Evolutionary conservation across 2,113 vertebrate genomes (phyloP), one percentile per base, ranked within the genome.

Genomic region (Salvelinus fontinalis): DNA sequence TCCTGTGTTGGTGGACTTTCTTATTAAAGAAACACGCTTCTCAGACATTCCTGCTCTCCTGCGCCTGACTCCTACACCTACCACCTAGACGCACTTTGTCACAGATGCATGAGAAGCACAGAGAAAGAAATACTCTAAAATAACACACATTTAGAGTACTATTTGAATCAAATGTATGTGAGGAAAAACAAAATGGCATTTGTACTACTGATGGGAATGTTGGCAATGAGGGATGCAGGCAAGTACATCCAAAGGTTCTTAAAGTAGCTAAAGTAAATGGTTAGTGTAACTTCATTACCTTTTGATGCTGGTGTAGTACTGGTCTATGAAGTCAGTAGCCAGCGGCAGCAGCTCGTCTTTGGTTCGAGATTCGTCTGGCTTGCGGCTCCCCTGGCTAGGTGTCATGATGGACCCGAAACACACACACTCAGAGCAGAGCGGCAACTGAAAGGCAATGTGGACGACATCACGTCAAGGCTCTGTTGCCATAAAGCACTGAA

Each of bases 231-330:
- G 16, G 49, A 14, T 75, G 27, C n/a, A 54, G 64, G 4, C n/a
- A 51, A 66, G 24, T 44, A 44, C 39, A 44, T 11, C 39, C 39
- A 44, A 11, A 44, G 39, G 39, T 44, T 44, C 9, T 44, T 44
- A 44, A 44, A 44, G 39, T 44, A 44, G 39, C 9, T 44, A 44
- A 44, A 44, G 8, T 18, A 13, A 18, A 48, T 2, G 29, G 44
- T 22, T 44, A 66, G 5, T 29, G 39, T n/a, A 20, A 1, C 3
- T 91, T 90, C 16, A 16, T 54, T 91, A 88, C 98, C 97, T 97
- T 94, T 95, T 99, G 77, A 99, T 99, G 65, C 97, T 98, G 2
- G 96, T 95, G 87, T 97, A 99, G 88, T 98, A 99, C 87, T 99
- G 98, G 81, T 98, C 95, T 22, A 99, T 95, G 83, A 99, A 99